Percentiles rank a stretch among this genome's conserved stretches.
Evolutionary conservation across 2,888 invertebrate species (phyloP).

Genomic region (Apotomis capreana): DNA sequence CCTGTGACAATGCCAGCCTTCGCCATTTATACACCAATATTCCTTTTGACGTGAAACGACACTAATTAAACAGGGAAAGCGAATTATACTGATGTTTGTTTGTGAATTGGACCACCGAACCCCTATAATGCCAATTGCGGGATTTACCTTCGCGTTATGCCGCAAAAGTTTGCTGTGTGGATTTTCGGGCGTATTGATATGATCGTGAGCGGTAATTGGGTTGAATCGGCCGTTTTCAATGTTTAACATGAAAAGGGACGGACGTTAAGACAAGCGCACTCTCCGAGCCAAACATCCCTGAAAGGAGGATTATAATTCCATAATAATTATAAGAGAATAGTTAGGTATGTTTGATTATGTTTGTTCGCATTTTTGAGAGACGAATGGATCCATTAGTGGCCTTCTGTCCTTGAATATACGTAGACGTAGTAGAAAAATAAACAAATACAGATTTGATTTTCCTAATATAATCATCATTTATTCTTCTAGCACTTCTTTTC

Average conservation of each 20-base stretch:
- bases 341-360: not conserved
- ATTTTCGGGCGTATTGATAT: constrained; percentile 16
- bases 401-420: too few relatives aligned
- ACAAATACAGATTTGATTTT: too few relatives aligned
- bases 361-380: not conserved
- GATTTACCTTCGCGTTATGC: constrained; percentile 36
- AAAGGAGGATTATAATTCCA: not conserved
- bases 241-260: not conserved
- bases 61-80: constrained; percentile 66
- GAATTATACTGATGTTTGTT: constrained; percentile 48
- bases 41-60: constrained; percentile 66
- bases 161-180: constrained; percentile 28
- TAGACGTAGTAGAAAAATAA: too few relatives aligned
- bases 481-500: too few relatives aligned
- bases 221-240: constrained; percentile 7
- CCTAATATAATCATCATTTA: too few relatives aligned
- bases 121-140: constrained; percentile 40
- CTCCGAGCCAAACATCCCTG: not conserved
- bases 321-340: not conserved
- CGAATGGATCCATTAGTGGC: not conserved
- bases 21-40: constrained; percentile 66
- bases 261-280: not conserved
- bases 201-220: constrained; percentile 16
- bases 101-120: constrained; percentile 36
- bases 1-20: constrained; percentile 74